A percentile compares a stretch with the other conserved stretches of the same genome.
Evolutionary conservation across 2,888 invertebrate genomes (phyloP).

Genomic region (Elmis aenea): DNA sequence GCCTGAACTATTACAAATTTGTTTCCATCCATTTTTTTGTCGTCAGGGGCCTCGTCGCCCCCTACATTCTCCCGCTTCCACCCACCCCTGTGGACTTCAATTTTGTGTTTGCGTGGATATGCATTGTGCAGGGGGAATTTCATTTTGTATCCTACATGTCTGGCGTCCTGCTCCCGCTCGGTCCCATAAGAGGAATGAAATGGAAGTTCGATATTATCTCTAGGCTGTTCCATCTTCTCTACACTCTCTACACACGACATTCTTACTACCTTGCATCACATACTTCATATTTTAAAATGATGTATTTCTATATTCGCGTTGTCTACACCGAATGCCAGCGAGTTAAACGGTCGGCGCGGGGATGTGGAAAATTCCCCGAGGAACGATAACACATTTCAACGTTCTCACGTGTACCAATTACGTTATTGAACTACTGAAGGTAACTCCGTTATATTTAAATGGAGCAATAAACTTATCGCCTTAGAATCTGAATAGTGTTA

Average conservation of each 20-base stretch:
- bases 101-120: conserved; percentile 40
- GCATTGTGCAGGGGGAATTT: conserved; percentile 41
- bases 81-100: conserved; percentile 39
- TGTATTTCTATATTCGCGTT: conserved; percentile 26
- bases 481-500: too few relatives aligned
- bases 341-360: conserved; percentile 11
- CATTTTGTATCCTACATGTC: conserved; percentile 44
- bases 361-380: conserved; percentile 13
- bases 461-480: conserved; percentile 22
- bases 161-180: conserved; percentile 29
- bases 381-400: conserved; percentile 22
- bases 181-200: conserved; percentile 40
- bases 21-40: conserved; percentile 39
- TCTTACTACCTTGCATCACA: conserved; percentile 23
- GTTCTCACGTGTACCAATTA: conserved; percentile 23
- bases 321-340: conserved; percentile 19
- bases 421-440: conserved; percentile 10
- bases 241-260: conserved; percentile 24
- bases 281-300: conserved; percentile 29
- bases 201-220: conserved; percentile 41
- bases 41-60: conserved; percentile 30
- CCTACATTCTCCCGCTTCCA: conserved; percentile 22
- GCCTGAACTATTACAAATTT: conserved; percentile 41
- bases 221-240: conserved; percentile 31
- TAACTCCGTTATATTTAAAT: conserved; percentile 12